Evolutionary conservation across 2,888 invertebrate genomes (phyloP), one percentile per base, ranked within the genome.

Genomic region (Dryomyza anilis): DNA sequence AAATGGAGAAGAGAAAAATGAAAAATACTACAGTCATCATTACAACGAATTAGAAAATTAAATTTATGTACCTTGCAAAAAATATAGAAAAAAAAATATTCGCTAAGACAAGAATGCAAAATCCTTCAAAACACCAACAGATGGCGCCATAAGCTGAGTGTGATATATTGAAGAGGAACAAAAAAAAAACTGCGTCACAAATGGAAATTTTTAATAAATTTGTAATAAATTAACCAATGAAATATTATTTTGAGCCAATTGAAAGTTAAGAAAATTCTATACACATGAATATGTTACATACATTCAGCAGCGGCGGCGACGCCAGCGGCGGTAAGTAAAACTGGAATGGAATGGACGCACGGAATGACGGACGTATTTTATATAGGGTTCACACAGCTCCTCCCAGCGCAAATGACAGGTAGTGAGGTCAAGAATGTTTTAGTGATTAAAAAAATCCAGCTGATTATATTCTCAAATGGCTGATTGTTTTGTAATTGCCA

Each of bases 201-300:
- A 33, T 16, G 33, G 29, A 53, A 19, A 53, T 30, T 19, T 14
- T 29, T 10, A 21, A 53, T 12, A n/a, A n/a, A n/a, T n/a, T n/a
- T n/a, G n/a, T n/a, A n/a, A n/a, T n/a, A n/a, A n/a, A n/a, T n/a
- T n/a, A n/a, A n/a, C n/a, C n/a, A n/a, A n/a, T n/a, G n/a, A n/a
- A n/a, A n/a, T n/a, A n/a, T n/a, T n/a, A n/a, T n/a, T n/a, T n/a
- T n/a, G n/a, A n/a, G n/a, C n/a, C n/a, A n/a, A n/a, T n/a, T 7
- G 6, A 55, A 53, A 46, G n/a, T 3, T 1, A 10, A 52, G 12
- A 52, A 61, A 61, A 61, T 53, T 52, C 43, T 61, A 52, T 61
- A 61, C 53, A 52, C 43, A 77, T 78, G 81, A 79, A 81, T 73
- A 80, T 79, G 81, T 71, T 81, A 72, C 79, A 81, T 70, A 77